Evolutionary conservation across 2,113 vertebrate genomes (phyloP), one percentile per base, ranked within the genome.

Genomic region (Noctilio leporinus): DNA sequence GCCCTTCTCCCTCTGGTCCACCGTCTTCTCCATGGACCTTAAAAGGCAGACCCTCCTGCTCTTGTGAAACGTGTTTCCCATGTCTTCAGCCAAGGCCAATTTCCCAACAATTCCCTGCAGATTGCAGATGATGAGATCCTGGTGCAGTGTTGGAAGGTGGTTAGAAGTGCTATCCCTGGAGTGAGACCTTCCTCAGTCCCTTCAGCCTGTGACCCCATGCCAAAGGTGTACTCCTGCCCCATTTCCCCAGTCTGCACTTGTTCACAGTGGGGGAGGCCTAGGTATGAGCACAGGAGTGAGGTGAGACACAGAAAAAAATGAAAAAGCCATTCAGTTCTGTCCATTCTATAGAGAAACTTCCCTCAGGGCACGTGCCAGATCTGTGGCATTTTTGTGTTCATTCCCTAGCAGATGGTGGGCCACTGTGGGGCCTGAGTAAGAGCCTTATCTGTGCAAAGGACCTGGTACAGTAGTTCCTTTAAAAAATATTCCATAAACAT

Each of bases 291-390:
- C 67, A 47, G 57, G 69, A 53, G 1, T 8, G 43, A 69, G 20
- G 10, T 10, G 4, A 49, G 11, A 45, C 2, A 67, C 0, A 57
- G 51, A 38, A 51, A 49, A 55, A 78, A 77, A 40, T 35, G 15
- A 82, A n/a, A 16, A 67, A 64, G 75, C 8, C 22, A 26, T 55
- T 82, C 62, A 53, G 45, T 38, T 38, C 10, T 8, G 15, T 57
- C 47, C 11, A 4, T 20, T 45, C 15, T 43, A 16, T 0, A 78
- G 14, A 19, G 28, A 30, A 43, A 45, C 6, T 43, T 94, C 6
- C 65, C 49, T 93, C 19, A 10, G 7, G 1, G 28, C 0, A 4
- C 76, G 53, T 0, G 2, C 22, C 7, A 0, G 59, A 38, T 57
- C n/a, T 87, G 20, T 28, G 20, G 26, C 10, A 19, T 35, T 69